Conservation (phyloP, 1,140 invertebrate species). For the Linepithema humile region DNA sequence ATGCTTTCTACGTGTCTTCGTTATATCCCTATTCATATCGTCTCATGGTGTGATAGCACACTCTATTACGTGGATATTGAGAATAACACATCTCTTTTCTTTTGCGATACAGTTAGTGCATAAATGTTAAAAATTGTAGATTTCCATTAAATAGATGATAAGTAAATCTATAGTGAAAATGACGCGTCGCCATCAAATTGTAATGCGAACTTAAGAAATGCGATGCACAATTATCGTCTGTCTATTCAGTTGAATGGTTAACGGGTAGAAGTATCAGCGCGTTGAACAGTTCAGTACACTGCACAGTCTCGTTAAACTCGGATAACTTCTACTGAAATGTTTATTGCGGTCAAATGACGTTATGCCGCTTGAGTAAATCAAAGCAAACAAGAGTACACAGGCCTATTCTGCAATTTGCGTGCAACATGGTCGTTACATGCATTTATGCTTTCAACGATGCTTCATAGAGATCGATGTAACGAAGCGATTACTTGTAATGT, state of each 20-base stretch:
- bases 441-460: conserved; percentile 24
- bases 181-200: background rate
- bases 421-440: conserved; percentile 17
- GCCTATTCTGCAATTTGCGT: conserved; percentile 52
- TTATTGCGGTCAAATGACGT: conserved; percentile 47
- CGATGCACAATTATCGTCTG: background rate
- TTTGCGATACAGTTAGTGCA: no score
- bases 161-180: background rate
- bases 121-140: background rate
- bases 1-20: conserved; percentile 75
- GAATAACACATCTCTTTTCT: conserved; percentile 65
- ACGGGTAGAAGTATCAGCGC: conserved; percentile 9
- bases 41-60: conserved; percentile 61
- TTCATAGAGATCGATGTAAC: conserved; percentile 31
- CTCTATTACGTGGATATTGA: conserved; percentile 69
- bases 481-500: background rate
- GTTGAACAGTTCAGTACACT: background rate
- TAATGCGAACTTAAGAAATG: background rate
- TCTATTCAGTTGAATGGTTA: conserved; percentile 1
- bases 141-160: background rate
- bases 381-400: conserved; percentile 28
- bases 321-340: conserved; percentile 31
- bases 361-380: conserved; percentile 46
- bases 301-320: conserved; percentile 6
- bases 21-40: conserved; percentile 70